Conservation (phyloP, 1,140 invertebrate genomes). For the Eciton burchellii region DNA sequence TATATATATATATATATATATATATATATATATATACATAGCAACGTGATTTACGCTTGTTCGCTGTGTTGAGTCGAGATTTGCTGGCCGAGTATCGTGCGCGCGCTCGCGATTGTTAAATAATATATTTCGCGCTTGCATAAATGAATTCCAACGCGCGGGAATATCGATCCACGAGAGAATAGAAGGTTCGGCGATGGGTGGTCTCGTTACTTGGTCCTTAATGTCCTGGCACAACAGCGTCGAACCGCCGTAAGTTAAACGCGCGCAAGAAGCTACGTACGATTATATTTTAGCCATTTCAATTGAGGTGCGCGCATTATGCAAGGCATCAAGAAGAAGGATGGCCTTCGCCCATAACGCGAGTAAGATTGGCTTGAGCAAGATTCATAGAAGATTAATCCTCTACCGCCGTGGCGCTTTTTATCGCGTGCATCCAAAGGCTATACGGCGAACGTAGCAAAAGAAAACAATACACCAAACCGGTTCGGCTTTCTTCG, state of each 20-base stretch:
- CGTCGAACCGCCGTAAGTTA: slow-evolving; percentile 43
- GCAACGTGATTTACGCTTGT: slow-evolving; percentile 13
- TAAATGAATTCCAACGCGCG: not conserved
- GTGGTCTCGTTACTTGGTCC: slow-evolving; percentile 37
- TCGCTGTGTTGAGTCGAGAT: not conserved
- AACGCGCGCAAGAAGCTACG: slow-evolving; percentile 44
- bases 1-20: too few species aligned
- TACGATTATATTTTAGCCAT: slow-evolving; percentile 58
- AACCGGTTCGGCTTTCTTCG: slow-evolving; percentile 58
- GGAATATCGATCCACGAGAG: not conserved
- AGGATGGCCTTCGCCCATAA: slow-evolving; percentile 59
- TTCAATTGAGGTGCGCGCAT: slow-evolving; percentile 60
- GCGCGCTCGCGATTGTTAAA: not conserved
- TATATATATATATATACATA: too few species aligned
- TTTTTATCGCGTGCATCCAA: slow-evolving; percentile 48
- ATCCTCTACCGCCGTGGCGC: slow-evolving; percentile 44
- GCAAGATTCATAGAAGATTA: slow-evolving; percentile 61
- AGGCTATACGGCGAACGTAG: slow-evolving; percentile 20
- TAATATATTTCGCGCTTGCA: not conserved
- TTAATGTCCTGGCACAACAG: slow-evolving; percentile 48
- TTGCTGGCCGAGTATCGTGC: not conserved
- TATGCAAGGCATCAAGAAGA: slow-evolving; percentile 61
- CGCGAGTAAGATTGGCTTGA: slow-evolving; percentile 59
- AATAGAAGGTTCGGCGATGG: slow-evolving; percentile 31
- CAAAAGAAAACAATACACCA: slow-evolving; percentile 54